These are phyloP conservation scores for Lutjanus campechanus DNA, from an alignment of 2,797 vertebrate species.

Conservation along the genomic window DNA sequence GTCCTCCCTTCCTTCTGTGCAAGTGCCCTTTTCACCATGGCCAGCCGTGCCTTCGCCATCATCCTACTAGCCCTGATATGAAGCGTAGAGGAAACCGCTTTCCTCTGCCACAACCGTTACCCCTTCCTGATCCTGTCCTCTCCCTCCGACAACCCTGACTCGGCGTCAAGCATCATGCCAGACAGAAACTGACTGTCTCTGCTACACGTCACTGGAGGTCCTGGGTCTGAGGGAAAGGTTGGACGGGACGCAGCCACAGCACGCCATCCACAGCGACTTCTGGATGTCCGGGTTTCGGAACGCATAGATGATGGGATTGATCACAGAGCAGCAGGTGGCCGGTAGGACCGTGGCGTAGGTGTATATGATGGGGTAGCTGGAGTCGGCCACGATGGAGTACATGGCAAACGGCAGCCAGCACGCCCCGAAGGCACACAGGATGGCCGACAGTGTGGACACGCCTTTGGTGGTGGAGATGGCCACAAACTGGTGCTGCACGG, in stretches of 20 bases:
- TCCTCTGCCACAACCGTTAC: conserved; percentile 1
- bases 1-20: conserved; percentile 12
- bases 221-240: conserved; percentile 89
- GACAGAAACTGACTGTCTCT: conserved; percentile 39
- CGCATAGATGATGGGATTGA: conserved; percentile 94
- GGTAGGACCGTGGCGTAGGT: conserved; percentile 92
- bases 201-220: conserved; percentile 94
- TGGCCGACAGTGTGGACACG: conserved; percentile 91
- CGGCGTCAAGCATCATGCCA: conserved; percentile 27
- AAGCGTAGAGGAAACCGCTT: conserved; percentile 34
- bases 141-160: conserved; percentile 41
- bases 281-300: conserved; percentile 94
- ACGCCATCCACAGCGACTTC: conserved; percentile 93
- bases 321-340: conserved; percentile 91
- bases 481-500: conserved; percentile 93
- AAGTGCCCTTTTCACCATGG: conserved; percentile 17
- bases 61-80: conserved; percentile 33
- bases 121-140: not conserved
- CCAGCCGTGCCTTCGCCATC: conserved; percentile 33
- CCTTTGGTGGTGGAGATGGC: conserved; percentile 93
- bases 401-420: conserved; percentile 94
- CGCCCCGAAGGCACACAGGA: conserved; percentile 92
- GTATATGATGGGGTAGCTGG: conserved; percentile 90
- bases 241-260: conserved; percentile 90
- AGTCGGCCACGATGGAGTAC: conserved; percentile 92